Evolutionary conservation across 2,113 vertebrate genomes (phyloP).

Genomic region (Tylochromis polylepis): DNA sequence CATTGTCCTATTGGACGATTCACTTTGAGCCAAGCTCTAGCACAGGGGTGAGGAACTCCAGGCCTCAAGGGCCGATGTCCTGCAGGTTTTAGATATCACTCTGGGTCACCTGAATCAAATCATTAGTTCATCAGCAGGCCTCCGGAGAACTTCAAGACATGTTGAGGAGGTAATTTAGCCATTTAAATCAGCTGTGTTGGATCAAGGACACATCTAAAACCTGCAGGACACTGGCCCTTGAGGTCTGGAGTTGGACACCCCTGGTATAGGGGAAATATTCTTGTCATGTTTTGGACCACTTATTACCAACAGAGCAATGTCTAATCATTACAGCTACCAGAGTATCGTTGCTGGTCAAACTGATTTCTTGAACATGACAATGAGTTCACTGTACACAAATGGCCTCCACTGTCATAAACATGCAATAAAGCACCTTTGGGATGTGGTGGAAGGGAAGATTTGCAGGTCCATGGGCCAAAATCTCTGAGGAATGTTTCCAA

Average conservation of each 20-base stretch:
- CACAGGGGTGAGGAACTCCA: too few relatives aligned
- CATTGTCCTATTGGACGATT: background rate
- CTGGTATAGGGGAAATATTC: too few relatives aligned
- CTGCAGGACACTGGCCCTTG: too few relatives aligned
- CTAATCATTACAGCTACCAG: background rate
- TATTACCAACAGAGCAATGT: background rate
- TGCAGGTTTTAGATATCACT: too few relatives aligned
- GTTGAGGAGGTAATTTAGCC: too few relatives aligned
- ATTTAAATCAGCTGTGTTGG: too few relatives aligned
- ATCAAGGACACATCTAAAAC: too few relatives aligned
- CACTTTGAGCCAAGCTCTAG: background rate
- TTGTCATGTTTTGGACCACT: background rate
- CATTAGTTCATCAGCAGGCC: too few relatives aligned
- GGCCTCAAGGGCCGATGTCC: too few relatives aligned
- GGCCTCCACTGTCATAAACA: background rate
- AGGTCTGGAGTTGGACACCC: too few relatives aligned
- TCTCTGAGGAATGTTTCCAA: background rate
- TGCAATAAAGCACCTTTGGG: background rate
- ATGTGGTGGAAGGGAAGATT: background rate
- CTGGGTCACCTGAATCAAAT: too few relatives aligned
- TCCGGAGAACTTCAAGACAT: too few relatives aligned
- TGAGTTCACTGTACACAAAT: background rate
- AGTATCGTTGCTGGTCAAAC: background rate
- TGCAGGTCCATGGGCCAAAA: background rate
- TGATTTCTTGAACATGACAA: background rate